Evolutionary conservation across 2,888 invertebrate genomes (phyloP).

Genomic region (Poecilobothrus nobilitatus): DNA sequence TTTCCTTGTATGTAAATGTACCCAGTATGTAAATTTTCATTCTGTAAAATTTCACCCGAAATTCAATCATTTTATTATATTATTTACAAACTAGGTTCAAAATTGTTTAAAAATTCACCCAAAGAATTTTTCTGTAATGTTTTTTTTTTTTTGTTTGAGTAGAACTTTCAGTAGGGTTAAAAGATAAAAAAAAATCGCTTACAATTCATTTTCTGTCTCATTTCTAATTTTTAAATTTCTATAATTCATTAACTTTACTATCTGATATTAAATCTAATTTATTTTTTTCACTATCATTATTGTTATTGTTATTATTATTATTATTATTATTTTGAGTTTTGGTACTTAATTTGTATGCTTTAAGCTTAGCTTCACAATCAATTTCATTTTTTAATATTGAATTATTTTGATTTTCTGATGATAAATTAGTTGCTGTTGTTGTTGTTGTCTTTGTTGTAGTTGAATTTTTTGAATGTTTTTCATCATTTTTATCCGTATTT

Average conservation of each 20-base stretch:
- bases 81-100: no score
- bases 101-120: no score
- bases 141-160: no score
- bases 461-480: slow-evolving; percentile 5
- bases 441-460: background rate
- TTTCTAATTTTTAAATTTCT: background rate
- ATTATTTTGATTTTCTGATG: background rate
- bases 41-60: no score
- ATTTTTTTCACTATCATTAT: background rate
- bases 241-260: slow-evolving; percentile 9
- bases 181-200: background rate
- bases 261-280: background rate
- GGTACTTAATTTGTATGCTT: slow-evolving; percentile 9
- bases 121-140: no score
- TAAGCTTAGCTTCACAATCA: slow-evolving; percentile 10
- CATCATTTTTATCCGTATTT: background rate
- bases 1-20: no score
- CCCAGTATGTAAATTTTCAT: no score
- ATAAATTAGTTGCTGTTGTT: background rate
- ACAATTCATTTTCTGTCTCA: no score
- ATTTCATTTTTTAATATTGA: background rate
- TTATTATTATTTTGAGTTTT: slow-evolving; percentile 4
- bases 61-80: no score
- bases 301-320: background rate
- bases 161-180: no score